These are phyloP conservation scores for Dromas ardeola DNA, from an alignment of 2,113 vertebrate genomes.

Conservation along the genomic window DNA sequence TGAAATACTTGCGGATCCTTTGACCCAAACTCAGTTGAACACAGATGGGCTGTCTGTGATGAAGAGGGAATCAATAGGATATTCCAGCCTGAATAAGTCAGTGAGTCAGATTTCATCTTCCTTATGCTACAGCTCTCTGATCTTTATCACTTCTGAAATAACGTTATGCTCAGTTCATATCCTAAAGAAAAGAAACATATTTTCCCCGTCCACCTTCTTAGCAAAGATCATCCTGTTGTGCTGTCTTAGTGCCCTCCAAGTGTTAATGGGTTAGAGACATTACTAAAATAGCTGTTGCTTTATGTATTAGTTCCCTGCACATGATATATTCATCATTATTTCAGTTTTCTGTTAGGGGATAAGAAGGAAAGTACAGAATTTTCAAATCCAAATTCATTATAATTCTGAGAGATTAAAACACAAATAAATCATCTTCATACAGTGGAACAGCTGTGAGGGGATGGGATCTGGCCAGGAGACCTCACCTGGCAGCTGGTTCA, in stretches of 20 bases:
- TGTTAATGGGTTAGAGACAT: neutral
- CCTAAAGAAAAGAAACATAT: neutral
- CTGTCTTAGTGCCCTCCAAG: neutral
- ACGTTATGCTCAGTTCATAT: neutral
- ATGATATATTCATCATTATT: neutral
- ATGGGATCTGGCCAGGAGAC: neutral
- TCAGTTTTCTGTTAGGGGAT: neutral
- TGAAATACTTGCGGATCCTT: neutral
- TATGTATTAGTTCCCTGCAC: neutral
- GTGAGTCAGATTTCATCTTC: constrained; percentile 49
- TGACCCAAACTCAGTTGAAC: neutral
- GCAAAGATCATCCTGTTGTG: neutral
- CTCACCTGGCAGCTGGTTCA: neutral
- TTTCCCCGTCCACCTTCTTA: neutral
- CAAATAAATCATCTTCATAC: neutral
- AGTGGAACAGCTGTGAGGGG: neutral
- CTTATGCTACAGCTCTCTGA: neutral
- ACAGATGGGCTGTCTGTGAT: constrained; percentile 28
- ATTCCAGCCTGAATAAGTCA: constrained; percentile 39
- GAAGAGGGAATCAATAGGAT: constrained; percentile 43
- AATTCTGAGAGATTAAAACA: neutral
- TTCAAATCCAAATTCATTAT: neutral
- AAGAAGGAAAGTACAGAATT: neutral
- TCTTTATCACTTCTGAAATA: constrained; percentile 29
- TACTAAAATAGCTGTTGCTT: neutral